Conservation (phyloP, 92 coral and sea anemone genomes). For the Muricea muricata region DNA sequence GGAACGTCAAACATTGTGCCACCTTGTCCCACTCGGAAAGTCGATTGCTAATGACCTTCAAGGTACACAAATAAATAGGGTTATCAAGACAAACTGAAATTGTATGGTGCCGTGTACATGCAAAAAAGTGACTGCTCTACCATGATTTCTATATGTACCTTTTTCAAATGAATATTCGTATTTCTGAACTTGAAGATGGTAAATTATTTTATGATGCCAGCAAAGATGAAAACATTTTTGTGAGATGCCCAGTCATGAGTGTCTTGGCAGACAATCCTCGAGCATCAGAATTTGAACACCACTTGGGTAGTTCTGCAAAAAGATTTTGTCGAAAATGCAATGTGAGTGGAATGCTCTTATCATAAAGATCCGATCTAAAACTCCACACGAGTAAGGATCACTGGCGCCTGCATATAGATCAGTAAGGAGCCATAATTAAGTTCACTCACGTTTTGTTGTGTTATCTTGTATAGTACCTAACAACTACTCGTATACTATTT, state of each 20-base stretch:
- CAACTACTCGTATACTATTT: no score
- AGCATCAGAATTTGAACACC: slow-evolving; percentile 36
- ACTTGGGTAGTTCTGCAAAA: slow-evolving; percentile 28
- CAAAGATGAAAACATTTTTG: not conserved
- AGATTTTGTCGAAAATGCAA: slow-evolving; percentile 24
- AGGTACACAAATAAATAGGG: not conserved
- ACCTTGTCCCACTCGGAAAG: slow-evolving; percentile 23
- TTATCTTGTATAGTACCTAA: no score
- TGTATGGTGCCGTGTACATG: no score
- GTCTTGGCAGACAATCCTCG: slow-evolving; percentile 35
- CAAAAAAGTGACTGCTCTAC: no score
- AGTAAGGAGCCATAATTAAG: no score
- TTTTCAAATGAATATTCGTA: no score
- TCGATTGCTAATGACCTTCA: slow-evolving; percentile 20
- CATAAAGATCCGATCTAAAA: no score
- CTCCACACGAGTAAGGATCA: no score
- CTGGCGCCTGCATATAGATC: no score
- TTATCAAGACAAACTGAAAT: no score
- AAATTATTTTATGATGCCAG: slow-evolving; percentile 1
- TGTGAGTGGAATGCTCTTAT: not conserved
- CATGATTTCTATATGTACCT: no score
- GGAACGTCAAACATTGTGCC: slow-evolving; percentile 10
- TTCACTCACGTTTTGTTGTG: no score
- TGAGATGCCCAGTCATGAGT: slow-evolving; percentile 18
- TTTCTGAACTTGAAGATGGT: slow-evolving; percentile 2